These are phyloP conservation scores for Phaedon cochleariae DNA, from an alignment of 2,888 invertebrate genomes.

Conservation along the genomic window DNA sequence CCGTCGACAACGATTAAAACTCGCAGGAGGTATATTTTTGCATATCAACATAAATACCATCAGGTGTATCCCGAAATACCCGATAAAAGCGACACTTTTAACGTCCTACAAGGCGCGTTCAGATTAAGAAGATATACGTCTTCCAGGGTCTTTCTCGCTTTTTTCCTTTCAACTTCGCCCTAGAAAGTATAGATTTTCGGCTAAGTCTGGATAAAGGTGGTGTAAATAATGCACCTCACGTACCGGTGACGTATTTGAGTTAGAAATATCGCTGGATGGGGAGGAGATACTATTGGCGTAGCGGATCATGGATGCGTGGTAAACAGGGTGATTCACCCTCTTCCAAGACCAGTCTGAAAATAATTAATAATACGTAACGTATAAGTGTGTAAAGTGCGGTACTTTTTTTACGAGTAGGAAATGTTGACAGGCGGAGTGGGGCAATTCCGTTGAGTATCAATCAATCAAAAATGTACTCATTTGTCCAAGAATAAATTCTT, in stretches of 20 bases:
- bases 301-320: no score
- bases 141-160: slow-evolving; percentile 32
- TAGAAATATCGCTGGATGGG: slow-evolving; percentile 42
- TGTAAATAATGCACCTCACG: slow-evolving; percentile 60
- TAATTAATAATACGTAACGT: no score
- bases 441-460: no score
- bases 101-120: slow-evolving; percentile 13
- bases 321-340: no score
- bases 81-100: neutral
- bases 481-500: no score
- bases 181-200: slow-evolving; percentile 56
- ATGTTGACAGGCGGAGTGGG: no score
- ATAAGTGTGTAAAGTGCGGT: no score
- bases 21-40: neutral
- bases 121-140: slow-evolving; percentile 45
- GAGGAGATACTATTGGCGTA: slow-evolving; percentile 10
- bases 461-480: no score
- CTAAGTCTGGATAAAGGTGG: slow-evolving; percentile 56
- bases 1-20: no score
- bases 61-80: neutral
- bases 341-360: no score
- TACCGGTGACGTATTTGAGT: slow-evolving; percentile 48
- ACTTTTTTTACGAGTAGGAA: no score
- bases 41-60: neutral
- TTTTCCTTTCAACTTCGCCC: slow-evolving; percentile 39